Base-by-base conservation (phyloP, 92 coral and sea anemone genomes). In the Paramuricea clavata region DNA sequence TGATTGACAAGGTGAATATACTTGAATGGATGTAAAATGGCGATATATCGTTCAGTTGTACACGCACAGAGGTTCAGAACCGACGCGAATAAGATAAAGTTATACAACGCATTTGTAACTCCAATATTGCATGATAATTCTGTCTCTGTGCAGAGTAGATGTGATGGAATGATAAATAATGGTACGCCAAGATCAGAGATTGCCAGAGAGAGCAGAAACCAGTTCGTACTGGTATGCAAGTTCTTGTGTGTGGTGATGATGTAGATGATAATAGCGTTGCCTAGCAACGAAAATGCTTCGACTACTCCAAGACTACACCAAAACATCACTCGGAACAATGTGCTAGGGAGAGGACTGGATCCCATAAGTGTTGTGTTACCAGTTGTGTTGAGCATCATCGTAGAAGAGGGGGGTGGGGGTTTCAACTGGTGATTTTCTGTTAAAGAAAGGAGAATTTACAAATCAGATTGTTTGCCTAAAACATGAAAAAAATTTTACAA, bases 151-250 rank as follows among this genome's bases (percentile, higher is more conserved):
- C 98, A 94, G 15, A 83, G 76, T 19, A 92, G 30, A 36, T 89
- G 86, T 3, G 94, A 85, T 9, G 98, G 95, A 6, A 93, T 94
- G 26, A 94, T 76, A 28, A 93, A 85, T 21, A 88, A 49, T 1
- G 95, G 95, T 26, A 94, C 95, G 23, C 89, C 75, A 39, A 91
- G 74, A 72, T 94, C 98, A 7, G 95, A 89, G 5, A 94, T 89
- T 32, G 98, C 95, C 16, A 94, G 74, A 2, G 98, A 94, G 12
- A 94, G 83, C 2, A 94, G 69, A 49, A 93, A 94, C 91, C 93
- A 90, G 91, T 94, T 94, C 13, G 90, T 86, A 26, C 81, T 78
- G 23, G 88, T 74, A 26, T 91, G 94, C 6, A 94, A 89, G 22
- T 92, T 87, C 57, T 85, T 74, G 12, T 75, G 78, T 5, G 87